Evolutionary conservation across 2,797 vertebrate genomes (phyloP).

Genomic region (Sus cebifrons): DNA sequence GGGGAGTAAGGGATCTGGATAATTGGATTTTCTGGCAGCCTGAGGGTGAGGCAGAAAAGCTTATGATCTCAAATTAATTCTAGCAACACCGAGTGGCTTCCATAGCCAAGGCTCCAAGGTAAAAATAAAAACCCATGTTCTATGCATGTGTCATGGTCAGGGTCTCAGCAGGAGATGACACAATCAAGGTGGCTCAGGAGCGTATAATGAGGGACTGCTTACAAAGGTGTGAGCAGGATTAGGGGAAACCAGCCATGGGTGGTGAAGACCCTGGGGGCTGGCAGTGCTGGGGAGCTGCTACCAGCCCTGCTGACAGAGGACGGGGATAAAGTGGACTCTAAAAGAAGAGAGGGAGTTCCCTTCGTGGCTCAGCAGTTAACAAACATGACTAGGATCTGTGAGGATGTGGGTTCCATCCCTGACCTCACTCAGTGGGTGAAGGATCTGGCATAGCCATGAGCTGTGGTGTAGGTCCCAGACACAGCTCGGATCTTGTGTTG

Average conservation of each 20-base stretch:
- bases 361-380: no score
- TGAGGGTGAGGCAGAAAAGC: conserved; percentile 43
- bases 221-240: neutral
- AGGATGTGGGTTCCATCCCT: no score
- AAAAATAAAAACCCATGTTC: neutral
- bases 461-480: no score
- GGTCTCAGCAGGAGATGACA: neutral
- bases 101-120: neutral
- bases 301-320: neutral
- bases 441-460: no score
- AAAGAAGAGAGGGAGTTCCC: no score
- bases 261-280: neutral
- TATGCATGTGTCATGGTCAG: neutral
- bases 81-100: conserved; percentile 21
- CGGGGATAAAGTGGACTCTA: neutral
- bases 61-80: conserved; percentile 74
- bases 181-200: neutral
- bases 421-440: no score
- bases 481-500: no score
- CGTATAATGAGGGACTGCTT: neutral
- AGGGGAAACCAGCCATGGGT: neutral
- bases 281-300: neutral
- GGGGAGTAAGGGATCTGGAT: neutral
- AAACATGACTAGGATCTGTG: no score
- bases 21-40: conserved; percentile 70